Conservation (phyloP, 2,797 vertebrate species). For the Coccyzus lansbergi region DNA sequence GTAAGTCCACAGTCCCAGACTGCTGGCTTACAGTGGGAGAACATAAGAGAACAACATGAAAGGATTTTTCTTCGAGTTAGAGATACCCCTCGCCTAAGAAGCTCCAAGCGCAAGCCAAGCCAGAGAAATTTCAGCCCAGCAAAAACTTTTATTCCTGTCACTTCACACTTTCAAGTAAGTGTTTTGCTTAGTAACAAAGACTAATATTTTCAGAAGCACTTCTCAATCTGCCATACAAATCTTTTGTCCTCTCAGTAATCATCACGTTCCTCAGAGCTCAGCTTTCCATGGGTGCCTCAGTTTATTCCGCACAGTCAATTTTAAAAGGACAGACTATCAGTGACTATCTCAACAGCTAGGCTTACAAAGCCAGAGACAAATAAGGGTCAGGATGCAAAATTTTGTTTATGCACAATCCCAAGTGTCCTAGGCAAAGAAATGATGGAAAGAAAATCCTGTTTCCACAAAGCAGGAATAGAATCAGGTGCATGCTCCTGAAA, state of each 20-base stretch:
- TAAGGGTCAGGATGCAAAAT: neutral
- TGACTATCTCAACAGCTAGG: neutral
- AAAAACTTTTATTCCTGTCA: slow-evolving; percentile 34
- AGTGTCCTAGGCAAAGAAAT: neutral
- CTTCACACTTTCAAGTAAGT: slow-evolving; percentile 4
- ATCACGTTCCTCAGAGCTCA: neutral
- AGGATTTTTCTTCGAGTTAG: neutral
- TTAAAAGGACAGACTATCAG: neutral
- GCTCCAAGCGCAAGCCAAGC: neutral
- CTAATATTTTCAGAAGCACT: slow-evolving; percentile 37
- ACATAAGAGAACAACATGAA: neutral
- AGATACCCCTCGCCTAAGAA: neutral
- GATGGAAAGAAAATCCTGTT: neutral
- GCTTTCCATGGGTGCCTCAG: neutral
- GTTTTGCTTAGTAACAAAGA: slow-evolving; percentile 41
- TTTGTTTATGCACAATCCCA: neutral
- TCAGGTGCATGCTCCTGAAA: neutral
- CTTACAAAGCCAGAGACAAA: neutral
- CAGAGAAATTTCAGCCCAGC: neutral
- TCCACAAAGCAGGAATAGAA: neutral
- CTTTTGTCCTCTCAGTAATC: neutral
- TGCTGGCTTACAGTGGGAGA: neutral
- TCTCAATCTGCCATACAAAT: neutral
- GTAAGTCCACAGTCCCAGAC: neutral
- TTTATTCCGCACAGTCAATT: neutral